Evolutionary conservation across 1,140 invertebrate species (phyloP).

Genomic region (Phocides pigmalion): DNA sequence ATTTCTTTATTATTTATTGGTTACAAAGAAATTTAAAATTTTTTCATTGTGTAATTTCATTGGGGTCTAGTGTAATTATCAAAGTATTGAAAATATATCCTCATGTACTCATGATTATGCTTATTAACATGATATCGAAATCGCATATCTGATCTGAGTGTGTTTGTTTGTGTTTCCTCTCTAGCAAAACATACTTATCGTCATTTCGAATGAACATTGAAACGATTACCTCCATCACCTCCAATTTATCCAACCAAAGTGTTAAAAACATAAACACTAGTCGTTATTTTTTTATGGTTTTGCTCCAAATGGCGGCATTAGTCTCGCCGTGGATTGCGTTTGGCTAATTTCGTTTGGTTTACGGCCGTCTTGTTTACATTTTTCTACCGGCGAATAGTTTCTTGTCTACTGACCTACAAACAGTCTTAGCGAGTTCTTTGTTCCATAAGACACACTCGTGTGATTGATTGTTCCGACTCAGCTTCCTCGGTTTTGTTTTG

Average conservation of each 20-base stretch:
- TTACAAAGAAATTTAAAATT: too few relatives aligned
- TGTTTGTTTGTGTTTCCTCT: too few relatives aligned
- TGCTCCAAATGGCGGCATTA: constrained; percentile 5
- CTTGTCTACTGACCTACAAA: constrained; percentile 51
- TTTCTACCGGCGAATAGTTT: constrained; percentile 42
- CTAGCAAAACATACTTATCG: too few relatives aligned
- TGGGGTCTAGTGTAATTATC: too few relatives aligned
- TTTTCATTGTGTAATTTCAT: too few relatives aligned
- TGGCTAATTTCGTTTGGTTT: constrained; percentile 58
- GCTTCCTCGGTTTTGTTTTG: constrained; percentile 16
- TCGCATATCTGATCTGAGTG: too few relatives aligned
- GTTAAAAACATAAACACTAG: background rate
- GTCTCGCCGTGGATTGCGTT: constrained; percentile 33
- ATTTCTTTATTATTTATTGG: too few relatives aligned
- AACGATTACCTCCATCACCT: background rate
- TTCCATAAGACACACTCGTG: constrained; percentile 12
- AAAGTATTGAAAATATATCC: too few relatives aligned
- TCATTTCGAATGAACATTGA: background rate
- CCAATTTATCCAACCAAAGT: background rate
- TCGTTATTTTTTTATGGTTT: constrained; percentile 7
- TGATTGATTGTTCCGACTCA: constrained; percentile 22
- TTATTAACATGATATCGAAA: too few relatives aligned
- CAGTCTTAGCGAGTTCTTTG: constrained; percentile 32
- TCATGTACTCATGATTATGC: too few relatives aligned
- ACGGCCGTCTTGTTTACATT: constrained; percentile 58